phyloP scores from a whole-genome alignment of 2,113 vertebrate genomes.

The Camelus bactrianus region DNA sequence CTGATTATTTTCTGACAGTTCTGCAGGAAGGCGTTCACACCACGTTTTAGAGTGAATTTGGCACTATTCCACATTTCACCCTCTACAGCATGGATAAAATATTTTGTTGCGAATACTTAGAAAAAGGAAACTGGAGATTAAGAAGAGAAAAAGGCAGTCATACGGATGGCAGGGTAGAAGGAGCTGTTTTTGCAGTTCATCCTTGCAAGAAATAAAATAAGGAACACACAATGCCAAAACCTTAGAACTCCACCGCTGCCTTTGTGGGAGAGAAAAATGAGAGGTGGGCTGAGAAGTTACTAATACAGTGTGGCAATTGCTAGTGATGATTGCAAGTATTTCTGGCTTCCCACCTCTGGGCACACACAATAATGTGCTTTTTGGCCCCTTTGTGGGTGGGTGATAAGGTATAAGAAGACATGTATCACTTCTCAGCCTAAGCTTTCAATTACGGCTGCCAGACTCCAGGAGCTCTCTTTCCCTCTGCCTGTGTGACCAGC shows the following conservation, averaged over 20 bases:
- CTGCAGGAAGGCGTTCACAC: not conserved
- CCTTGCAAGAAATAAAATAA: constrained; percentile 16
- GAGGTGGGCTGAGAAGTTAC: not conserved
- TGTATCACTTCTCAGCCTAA: not conserved
- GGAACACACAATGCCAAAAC: not conserved
- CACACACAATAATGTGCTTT: not conserved
- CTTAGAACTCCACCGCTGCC: not conserved
- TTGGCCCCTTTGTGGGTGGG: not conserved
- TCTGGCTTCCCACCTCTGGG: not conserved
- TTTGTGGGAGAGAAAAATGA: not conserved
- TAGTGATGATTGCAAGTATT: not conserved
- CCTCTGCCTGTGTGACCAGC: not conserved
- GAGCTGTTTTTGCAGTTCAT: not conserved
- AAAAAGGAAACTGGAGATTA: not conserved
- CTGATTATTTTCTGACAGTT: not conserved
- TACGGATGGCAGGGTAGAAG: not conserved
- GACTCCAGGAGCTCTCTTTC: not conserved
- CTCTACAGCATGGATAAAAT: not conserved
- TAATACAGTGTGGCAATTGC: not conserved
- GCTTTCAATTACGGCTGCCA: not conserved
- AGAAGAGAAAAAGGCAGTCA: not conserved
- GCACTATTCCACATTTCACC: not conserved
- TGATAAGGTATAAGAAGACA: not conserved
- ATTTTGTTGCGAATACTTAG: not conserved
- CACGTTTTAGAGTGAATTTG: not conserved